These are phyloP conservation scores for Latrodectus hesperus DNA, from an alignment of 2,888 invertebrate species.

Conservation along the genomic window DNA sequence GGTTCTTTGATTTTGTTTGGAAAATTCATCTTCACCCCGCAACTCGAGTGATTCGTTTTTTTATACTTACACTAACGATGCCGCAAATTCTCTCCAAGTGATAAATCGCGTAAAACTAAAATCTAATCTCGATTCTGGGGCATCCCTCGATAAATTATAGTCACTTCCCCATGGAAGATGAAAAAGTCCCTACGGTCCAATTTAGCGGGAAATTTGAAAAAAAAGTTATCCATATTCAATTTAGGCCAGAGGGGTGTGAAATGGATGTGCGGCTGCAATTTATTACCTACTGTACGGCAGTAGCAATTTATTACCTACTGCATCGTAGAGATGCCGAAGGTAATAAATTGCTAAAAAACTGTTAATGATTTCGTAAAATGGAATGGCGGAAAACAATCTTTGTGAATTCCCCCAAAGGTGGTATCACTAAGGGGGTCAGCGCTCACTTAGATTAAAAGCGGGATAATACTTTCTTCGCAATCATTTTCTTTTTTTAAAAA, in stretches of 20 bases:
- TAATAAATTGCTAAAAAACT: conserved; percentile 66
- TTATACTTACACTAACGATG: too few relatives aligned
- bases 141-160: conserved; percentile 55
- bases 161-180: conserved; percentile 36
- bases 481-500: too few relatives aligned
- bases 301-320: too few relatives aligned
- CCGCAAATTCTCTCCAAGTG: not conserved
- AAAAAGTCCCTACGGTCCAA: conserved; percentile 52
- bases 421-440: conserved; percentile 9
- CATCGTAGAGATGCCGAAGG: conserved; percentile 46
- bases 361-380: conserved; percentile 55
- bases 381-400: conserved; percentile 54
- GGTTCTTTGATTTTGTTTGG: too few relatives aligned
- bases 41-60: too few relatives aligned
- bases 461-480: not conserved
- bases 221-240: conserved; percentile 58
- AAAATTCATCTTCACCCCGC: too few relatives aligned
- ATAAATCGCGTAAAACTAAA: conserved; percentile 61
- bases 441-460: conserved; percentile 10
- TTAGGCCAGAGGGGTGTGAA: conserved; percentile 51
- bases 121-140: conserved; percentile 50
- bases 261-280: conserved; percentile 59
- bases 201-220: conserved; percentile 8
- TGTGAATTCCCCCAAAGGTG: conserved; percentile 46
- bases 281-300: too few relatives aligned